A percentile compares a stretch with the other conserved stretches of the same genome.
phyloP scores from a whole-genome alignment of 1,140 invertebrate species.

The Frieseomelitta varia region DNA sequence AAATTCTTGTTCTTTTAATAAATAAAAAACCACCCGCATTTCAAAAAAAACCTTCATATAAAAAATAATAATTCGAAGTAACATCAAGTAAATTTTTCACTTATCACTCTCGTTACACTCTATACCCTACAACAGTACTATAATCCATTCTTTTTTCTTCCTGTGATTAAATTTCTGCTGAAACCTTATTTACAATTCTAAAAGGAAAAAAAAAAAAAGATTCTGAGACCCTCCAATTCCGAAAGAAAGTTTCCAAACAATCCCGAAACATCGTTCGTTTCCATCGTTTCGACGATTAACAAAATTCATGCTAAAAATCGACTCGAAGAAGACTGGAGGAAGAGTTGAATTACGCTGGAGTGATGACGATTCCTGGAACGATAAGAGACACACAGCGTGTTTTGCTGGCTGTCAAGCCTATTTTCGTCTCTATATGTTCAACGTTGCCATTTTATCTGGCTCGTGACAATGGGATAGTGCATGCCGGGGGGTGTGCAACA shows the following conservation, averaged over 20 bases:
- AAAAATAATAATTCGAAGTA: too few relatives aligned
- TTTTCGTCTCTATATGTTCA: neutral
- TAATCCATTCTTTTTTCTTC: too few relatives aligned
- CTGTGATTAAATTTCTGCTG: too few relatives aligned
- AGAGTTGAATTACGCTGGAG: neutral
- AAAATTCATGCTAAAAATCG: neutral
- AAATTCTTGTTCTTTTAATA: too few relatives aligned
- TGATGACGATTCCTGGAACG: neutral
- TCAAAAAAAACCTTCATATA: neutral
- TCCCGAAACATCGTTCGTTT: neutral
- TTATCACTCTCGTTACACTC: too few relatives aligned
- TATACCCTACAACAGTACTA: too few relatives aligned
- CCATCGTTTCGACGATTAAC: neutral
- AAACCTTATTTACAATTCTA: too few relatives aligned
- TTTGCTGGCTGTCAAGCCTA: neutral
- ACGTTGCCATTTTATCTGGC: slow-evolving; percentile 25
- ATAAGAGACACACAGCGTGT: neutral
- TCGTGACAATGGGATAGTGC: slow-evolving; percentile 13
- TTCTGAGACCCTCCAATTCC: too few relatives aligned
- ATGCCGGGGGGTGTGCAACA: neutral
- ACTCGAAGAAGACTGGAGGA: neutral
- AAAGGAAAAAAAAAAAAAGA: too few relatives aligned
- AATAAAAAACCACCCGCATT: neutral
- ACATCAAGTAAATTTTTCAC: neutral
- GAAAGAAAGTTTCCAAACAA: too few relatives aligned